These are phyloP conservation scores for Eretmochelys imbricata DNA, from an alignment of 2,113 vertebrate species.

Conservation along the genomic window DNA sequence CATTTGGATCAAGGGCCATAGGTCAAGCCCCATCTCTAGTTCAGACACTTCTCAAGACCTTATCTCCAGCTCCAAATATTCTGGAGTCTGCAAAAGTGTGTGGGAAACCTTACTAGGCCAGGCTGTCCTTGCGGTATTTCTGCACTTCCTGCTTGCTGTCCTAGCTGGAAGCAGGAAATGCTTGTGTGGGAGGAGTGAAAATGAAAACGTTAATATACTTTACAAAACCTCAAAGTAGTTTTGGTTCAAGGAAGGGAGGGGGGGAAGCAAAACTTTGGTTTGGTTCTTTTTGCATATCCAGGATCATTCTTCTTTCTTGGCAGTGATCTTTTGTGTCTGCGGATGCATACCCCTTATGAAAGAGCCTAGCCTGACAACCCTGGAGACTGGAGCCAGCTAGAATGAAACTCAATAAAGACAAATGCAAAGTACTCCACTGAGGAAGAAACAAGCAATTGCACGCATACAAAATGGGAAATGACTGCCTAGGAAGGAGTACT, in stretches of 20 bases:
- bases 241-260: conserved; percentile 60
- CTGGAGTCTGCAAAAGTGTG: neutral
- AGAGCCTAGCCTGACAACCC: neutral
- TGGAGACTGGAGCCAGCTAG: neutral
- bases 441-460: neutral
- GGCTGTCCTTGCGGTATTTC: neutral
- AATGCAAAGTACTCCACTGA: neutral
- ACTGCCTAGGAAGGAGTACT: neutral
- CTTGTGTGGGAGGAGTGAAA: conserved; percentile 59
- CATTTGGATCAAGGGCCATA: accelerated
- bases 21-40: neutral
- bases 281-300: conserved; percentile 51
- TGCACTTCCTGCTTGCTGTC: conserved; percentile 60
- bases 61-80: accelerated
- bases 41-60: neutral
- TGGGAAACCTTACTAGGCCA: conserved; percentile 29
- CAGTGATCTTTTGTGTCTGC: neutral
- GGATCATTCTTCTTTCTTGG: conserved; percentile 2
- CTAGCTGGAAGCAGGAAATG: neutral
- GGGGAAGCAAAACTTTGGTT: conserved; percentile 42
- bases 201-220: conserved; percentile 54
- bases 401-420: neutral
- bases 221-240: conserved; percentile 73
- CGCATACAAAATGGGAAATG: neutral
- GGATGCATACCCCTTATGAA: neutral